phyloP scores from a whole-genome alignment of 2,888 invertebrate genomes.

The Ctenicera cuprea region DNA sequence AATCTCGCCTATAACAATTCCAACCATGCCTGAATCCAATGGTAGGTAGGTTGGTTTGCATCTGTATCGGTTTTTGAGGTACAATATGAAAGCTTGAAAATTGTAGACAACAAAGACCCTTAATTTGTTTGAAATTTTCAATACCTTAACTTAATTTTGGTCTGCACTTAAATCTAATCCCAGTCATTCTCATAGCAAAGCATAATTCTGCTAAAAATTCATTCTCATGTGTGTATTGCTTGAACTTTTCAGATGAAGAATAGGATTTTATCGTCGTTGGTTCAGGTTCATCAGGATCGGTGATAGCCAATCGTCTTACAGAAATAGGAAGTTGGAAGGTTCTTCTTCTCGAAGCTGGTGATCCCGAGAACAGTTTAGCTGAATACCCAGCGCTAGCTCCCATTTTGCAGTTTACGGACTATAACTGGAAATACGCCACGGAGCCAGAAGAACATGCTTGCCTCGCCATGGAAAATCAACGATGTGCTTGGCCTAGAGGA shows the following conservation, averaged over 20 bases:
- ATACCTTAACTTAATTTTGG: too few relatives aligned
- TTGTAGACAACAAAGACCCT: too few relatives aligned
- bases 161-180: too few relatives aligned
- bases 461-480: slow-evolving; percentile 61
- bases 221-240: too few relatives aligned
- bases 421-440: slow-evolving; percentile 77
- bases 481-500: slow-evolving; percentile 72
- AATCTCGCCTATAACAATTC: not conserved
- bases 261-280: slow-evolving; percentile 73
- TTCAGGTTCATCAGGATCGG: slow-evolving; percentile 73
- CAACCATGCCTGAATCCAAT: not conserved
- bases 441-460: slow-evolving; percentile 71
- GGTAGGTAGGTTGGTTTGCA: not conserved
- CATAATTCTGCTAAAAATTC: too few relatives aligned
- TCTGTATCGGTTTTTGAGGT: too few relatives aligned
- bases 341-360: slow-evolving; percentile 75
- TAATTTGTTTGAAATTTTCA: too few relatives aligned
- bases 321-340: slow-evolving; percentile 72
- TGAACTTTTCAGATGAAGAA: slow-evolving; percentile 62
- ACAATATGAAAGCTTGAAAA: too few relatives aligned
- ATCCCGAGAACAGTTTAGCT: slow-evolving; percentile 70
- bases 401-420: slow-evolving; percentile 72
- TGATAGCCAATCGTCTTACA: slow-evolving; percentile 72
- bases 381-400: slow-evolving; percentile 71
- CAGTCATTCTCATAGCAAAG: too few relatives aligned